These are phyloP conservation scores for Siniperca obscura DNA, from an alignment of 2,797 vertebrate species.

Conservation along the genomic window DNA sequence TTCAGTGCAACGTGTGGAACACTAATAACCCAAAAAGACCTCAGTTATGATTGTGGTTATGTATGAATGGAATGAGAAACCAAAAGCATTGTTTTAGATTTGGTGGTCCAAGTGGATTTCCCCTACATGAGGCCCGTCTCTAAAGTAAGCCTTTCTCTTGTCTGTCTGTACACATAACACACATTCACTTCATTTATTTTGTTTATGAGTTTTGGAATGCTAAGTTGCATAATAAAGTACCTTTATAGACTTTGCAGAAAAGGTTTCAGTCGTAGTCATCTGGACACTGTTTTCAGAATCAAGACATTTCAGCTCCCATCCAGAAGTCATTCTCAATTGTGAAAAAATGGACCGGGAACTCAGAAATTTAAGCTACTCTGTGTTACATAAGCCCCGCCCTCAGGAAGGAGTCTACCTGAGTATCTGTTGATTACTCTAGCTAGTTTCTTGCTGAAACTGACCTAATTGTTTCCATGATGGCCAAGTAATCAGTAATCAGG, in stretches of 20 bases:
- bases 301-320: too few relatives aligned
- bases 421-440: too few relatives aligned
- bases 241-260: neutral
- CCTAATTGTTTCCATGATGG: too few relatives aligned
- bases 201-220: slow-evolving; percentile 21
- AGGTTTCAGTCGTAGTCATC: too few relatives aligned
- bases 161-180: slow-evolving; percentile 14
- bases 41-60: slow-evolving; percentile 21
- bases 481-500: too few relatives aligned
- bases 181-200: slow-evolving; percentile 14
- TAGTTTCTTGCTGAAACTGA: too few relatives aligned
- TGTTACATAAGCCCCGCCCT: too few relatives aligned
- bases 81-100: slow-evolving; percentile 41
- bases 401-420: too few relatives aligned
- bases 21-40: slow-evolving; percentile 34
- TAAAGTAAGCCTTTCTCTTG: slow-evolving; percentile 23
- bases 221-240: slow-evolving; percentile 8
- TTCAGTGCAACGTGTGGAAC: neutral
- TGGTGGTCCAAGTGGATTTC: slow-evolving; percentile 52
- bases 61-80: slow-evolving; percentile 43
- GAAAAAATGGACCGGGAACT: too few relatives aligned
- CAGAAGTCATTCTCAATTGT: too few relatives aligned
- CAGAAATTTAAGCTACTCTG: too few relatives aligned
- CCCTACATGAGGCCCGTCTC: slow-evolving; percentile 24
- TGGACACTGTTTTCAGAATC: too few relatives aligned